Percentiles rank a stretch among this genome's conserved stretches.
These are phyloP conservation scores for Sphenodon punctatus DNA, from an alignment of 2,797 vertebrate species.

Conservation along the genomic window DNA sequence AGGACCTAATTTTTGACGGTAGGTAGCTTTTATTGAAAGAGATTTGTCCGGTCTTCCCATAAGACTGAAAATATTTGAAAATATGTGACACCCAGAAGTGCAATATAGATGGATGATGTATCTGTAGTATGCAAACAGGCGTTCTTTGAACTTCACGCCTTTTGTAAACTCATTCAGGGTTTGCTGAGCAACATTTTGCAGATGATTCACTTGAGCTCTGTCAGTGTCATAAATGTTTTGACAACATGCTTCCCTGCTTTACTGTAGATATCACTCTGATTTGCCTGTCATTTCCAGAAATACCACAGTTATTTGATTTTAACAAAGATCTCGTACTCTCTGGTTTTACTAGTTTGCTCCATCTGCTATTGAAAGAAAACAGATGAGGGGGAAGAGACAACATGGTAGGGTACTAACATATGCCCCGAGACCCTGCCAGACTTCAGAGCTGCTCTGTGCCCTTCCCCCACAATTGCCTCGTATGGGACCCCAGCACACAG, in stretches of 20 bases:
- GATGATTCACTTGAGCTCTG: conserved; percentile 3
- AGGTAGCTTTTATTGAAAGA: too few relatives aligned
- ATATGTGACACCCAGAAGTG: conserved; percentile 16
- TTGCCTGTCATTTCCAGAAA: conserved; percentile 3
- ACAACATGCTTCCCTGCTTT: conserved; percentile 18
- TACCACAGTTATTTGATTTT: background rate
- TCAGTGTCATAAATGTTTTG: conserved; percentile 44
- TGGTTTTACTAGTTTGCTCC: too few relatives aligned
- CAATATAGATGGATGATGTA: background rate
- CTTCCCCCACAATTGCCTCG: too few relatives aligned
- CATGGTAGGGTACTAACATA: too few relatives aligned
- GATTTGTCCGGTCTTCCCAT: background rate
- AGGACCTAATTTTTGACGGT: too few relatives aligned
- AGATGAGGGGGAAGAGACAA: too few relatives aligned
- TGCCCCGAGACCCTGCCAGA: too few relatives aligned
- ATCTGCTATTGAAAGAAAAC: too few relatives aligned
- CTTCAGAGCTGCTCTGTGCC: too few relatives aligned
- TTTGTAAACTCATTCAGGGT: background rate
- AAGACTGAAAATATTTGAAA: background rate
- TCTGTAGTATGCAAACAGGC: conserved; percentile 25
- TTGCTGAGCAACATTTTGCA: background rate
- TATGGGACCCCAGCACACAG: too few relatives aligned
- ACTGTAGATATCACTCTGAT: conserved; percentile 10
- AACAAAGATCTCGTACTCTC: background rate
- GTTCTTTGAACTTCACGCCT: background rate